Base-by-base conservation (phyloP, 2,888 invertebrate species). In the Pteria penguin region DNA sequence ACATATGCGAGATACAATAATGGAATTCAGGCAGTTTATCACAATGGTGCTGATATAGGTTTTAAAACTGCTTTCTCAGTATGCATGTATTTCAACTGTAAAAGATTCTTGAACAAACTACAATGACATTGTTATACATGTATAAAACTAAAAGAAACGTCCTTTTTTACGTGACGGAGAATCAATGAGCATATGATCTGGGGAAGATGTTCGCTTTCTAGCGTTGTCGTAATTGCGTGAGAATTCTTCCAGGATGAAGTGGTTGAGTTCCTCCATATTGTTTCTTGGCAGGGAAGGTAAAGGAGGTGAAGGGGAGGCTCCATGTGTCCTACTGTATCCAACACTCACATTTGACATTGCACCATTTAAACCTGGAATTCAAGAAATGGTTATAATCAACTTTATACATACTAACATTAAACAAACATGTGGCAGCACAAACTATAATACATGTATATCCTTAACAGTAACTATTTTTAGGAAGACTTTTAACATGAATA, bases 121-220 rank as follows among this genome's bases (percentile, higher is more conserved):
- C n/a, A n/a, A n/a, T n/a, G n/a, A n/a, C n/a, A n/a, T n/a, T n/a
- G n/a, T n/a, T n/a, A n/a, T n/a, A n/a, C 52, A 18, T n/a, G n/a
- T n/a, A n/a, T n/a, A n/a, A 4, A 26, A 2, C 33, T 62, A 75
- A 58, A 75, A 75, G 32, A 76, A 75, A 75, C 95, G 94, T 89
- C 95, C 94, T 89, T 95, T 94, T 92, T 96, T 96, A 91, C 95
- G 95, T 87, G 95, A 95, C 79, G 95, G 95, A 85, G 95, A 95
- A 90, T 95, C 96, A 95, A 95, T 96, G 90, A 94, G 95, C 83
- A 95, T 95, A 91, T 75, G 63, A 65, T 95, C 89, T 55, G 87
- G 84, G 5, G 88, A 86, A 65, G 87, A 82, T 79, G 94, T 94
- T 66, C 92, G 82, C 84, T 92, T 92, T 74, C 92, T 85, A 66